These are phyloP conservation scores for Alca torda DNA, from an alignment of 2,797 vertebrate species.

Conservation along the genomic window DNA sequence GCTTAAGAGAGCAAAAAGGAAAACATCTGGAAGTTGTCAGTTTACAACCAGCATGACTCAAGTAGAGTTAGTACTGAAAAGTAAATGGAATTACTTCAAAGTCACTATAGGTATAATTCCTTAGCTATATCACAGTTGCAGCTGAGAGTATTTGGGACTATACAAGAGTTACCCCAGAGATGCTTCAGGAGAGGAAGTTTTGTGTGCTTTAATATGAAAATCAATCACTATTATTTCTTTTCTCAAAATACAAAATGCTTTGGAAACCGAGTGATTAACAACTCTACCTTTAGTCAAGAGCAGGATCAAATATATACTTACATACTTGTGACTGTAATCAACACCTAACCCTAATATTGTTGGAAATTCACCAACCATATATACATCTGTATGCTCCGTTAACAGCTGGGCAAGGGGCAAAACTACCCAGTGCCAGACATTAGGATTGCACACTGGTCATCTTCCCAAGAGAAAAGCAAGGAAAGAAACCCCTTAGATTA, in stretches of 20 bases:
- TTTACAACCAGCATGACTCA: not conserved
- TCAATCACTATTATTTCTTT: not conserved
- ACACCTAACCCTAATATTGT: not conserved
- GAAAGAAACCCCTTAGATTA: not conserved
- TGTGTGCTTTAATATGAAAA: not conserved
- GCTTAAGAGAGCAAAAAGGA: not conserved
- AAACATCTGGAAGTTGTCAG: not conserved
- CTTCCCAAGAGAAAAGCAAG: not conserved
- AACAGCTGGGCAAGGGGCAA: not conserved
- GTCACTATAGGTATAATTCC: not conserved
- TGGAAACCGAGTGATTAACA: not conserved
- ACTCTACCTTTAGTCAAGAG: not conserved
- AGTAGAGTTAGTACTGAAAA: not conserved
- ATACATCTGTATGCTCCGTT: not conserved
- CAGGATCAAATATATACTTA: not conserved
- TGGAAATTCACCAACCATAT: not conserved
- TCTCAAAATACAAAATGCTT: not conserved
- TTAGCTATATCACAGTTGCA: not conserved
- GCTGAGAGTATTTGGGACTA: not conserved
- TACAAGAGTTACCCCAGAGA: not conserved
- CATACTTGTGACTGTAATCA: not conserved
- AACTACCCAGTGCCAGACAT: not conserved
- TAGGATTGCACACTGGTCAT: not conserved
- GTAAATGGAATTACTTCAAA: not conserved
- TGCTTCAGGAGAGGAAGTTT: not conserved